phyloP scores from a whole-genome alignment of 2,113 vertebrate genomes.

The Vanacampus margaritifer region DNA sequence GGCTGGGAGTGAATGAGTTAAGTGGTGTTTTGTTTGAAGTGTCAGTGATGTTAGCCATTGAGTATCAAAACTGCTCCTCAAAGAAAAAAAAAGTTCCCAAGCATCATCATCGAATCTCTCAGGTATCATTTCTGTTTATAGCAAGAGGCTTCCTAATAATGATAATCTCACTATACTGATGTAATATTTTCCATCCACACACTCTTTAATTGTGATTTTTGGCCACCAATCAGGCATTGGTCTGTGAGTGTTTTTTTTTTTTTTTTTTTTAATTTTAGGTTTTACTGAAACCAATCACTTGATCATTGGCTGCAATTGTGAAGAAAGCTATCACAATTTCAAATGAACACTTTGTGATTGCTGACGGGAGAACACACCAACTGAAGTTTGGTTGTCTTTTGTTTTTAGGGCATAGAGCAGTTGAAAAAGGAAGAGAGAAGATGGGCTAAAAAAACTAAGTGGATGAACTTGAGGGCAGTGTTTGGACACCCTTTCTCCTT shows the following conservation, averaged over 20 bases:
- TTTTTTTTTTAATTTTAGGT: no score
- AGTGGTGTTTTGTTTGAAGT: no score
- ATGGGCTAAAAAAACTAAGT: conserved; percentile 99
- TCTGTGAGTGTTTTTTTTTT: neutral
- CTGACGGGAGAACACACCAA: conserved; percentile 30
- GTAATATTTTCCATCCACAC: no score
- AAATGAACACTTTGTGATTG: conserved; percentile 26
- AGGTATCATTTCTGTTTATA: no score
- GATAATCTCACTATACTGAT: no score
- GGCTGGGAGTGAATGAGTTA: no score
- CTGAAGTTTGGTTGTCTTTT: conserved; percentile 87
- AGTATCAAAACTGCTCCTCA: no score
- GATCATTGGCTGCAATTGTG: neutral
- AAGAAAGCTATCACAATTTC: neutral
- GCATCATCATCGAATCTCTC: no score
- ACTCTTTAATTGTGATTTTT: no score
- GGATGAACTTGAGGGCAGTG: conserved; percentile 99
- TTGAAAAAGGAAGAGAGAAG: conserved; percentile 99
- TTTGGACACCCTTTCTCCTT: conserved; percentile 99
- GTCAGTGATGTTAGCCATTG: no score
- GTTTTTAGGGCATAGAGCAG: conserved; percentile 99
- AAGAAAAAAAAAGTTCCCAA: no score
- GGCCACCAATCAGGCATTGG: neutral
- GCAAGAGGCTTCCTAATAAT: no score
- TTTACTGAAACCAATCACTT: neutral